Conservation (phyloP, 1,140 invertebrate species). For the Drosophila quadrilineata region DNA sequence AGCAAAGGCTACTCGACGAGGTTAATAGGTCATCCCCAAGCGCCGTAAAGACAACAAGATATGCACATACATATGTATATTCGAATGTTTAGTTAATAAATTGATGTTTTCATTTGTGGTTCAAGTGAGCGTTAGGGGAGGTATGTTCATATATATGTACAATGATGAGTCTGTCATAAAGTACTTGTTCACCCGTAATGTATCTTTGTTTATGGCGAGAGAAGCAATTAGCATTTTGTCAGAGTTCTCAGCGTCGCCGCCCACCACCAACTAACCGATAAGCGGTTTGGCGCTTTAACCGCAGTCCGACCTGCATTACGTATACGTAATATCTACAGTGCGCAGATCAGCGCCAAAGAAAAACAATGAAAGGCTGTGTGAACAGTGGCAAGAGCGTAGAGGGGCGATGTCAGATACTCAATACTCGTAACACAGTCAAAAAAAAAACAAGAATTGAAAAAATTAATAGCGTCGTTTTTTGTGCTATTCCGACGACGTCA, state of each 20-base stretch:
- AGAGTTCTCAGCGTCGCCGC: conserved; percentile 23
- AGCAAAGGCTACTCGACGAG: no score
- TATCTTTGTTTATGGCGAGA: conserved; percentile 46
- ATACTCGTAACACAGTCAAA: conserved; percentile 28
- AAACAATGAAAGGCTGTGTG: conserved; percentile 40
- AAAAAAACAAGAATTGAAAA: no score
- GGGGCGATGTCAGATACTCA: neutral
- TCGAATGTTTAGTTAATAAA: no score
- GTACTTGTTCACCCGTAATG: no score
- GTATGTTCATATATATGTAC: no score
- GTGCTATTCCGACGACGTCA: conserved; percentile 9
- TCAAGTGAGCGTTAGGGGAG: no score
- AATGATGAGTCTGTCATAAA: neutral
- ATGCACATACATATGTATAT: no score
- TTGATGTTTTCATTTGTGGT: no score
- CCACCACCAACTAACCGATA: conserved; percentile 22
- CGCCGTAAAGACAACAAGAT: no score
- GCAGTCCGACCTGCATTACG: conserved; percentile 43
- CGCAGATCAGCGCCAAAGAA: conserved; percentile 38
- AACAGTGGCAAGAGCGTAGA: neutral
- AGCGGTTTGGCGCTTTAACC: conserved; percentile 36
- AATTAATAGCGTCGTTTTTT: conserved; percentile 60
- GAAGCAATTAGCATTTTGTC: conserved; percentile 51
- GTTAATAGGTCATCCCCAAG: no score
- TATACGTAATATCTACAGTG: conserved; percentile 46